phyloP scores from a whole-genome alignment of 1,140 invertebrate genomes.

The Drosophila kikkawai region DNA sequence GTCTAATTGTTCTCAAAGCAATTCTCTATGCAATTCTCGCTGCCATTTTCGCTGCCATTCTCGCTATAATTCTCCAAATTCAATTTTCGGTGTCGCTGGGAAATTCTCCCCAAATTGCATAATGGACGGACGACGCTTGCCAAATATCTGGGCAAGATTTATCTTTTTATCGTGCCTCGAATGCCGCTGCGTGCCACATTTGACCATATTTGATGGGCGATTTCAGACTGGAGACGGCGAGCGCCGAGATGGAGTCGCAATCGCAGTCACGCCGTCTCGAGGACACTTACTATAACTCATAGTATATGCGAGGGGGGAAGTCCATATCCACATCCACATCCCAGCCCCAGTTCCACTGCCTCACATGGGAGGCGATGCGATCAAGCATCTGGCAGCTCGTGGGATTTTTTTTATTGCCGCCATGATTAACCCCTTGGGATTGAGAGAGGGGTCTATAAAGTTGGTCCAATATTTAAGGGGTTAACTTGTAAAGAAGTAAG shows the following conservation, averaged over 20 bases:
- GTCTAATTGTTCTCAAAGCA: constrained; percentile 67
- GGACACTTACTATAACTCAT: constrained; percentile 30
- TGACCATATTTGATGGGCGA: constrained; percentile 72
- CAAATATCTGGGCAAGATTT: constrained; percentile 51
- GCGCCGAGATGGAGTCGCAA: constrained; percentile 11
- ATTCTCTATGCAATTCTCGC: constrained; percentile 15
- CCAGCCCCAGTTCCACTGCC: constrained; percentile 25
- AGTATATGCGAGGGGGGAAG: constrained; percentile 25
- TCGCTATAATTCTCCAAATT: constrained; percentile 4
- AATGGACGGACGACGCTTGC: constrained; percentile 39
- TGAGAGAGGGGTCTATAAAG: not conserved
- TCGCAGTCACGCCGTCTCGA: constrained; percentile 51
- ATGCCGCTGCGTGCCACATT: constrained; percentile 77
- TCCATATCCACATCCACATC: not conserved
- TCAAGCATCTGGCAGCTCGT: constrained; percentile 52
- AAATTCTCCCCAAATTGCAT: constrained; percentile 53
- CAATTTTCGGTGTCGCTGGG: constrained; percentile 28
- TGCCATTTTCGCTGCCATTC: not conserved
- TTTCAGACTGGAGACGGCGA: constrained; percentile 23
- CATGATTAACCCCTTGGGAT: constrained; percentile 56
- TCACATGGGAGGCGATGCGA: constrained; percentile 8
- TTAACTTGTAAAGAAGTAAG: not conserved
- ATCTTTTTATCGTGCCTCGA: constrained; percentile 56
- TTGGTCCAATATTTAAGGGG: not conserved
- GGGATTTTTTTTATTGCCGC: constrained; percentile 46